These are phyloP conservation scores for Labroides dimidiatus DNA, from an alignment of 2,797 vertebrate species.

Conservation along the genomic window DNA sequence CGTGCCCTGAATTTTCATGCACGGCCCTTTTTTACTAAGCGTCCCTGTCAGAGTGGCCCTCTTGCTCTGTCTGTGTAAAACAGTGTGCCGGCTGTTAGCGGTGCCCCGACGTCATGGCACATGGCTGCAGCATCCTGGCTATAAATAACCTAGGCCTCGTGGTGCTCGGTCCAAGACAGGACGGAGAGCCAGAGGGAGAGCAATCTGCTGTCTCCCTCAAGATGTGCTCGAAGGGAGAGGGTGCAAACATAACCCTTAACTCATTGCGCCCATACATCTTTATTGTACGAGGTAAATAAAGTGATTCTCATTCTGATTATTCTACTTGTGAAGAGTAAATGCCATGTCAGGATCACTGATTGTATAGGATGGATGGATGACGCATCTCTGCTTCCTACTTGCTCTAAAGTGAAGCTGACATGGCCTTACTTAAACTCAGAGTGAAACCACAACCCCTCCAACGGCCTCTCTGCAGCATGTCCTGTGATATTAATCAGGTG, in stretches of 20 bases:
- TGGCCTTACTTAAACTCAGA: too few species aligned
- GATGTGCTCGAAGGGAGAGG: constrained; percentile 62
- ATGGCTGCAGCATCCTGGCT: constrained; percentile 69
- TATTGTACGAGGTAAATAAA: constrained; percentile 40
- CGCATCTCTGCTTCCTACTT: too few species aligned
- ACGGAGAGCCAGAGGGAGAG: constrained; percentile 72
- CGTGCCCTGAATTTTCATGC: constrained; percentile 20
- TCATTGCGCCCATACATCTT: constrained; percentile 42
- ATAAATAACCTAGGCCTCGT: constrained; percentile 78
- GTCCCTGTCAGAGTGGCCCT: constrained; percentile 53
- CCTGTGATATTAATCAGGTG: too few species aligned
- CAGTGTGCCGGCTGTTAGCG: constrained; percentile 61
- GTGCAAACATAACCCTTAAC: constrained; percentile 58
- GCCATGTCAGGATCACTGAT: constrained; percentile 1
- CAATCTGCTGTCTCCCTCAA: constrained; percentile 79
- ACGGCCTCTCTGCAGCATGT: too few species aligned
- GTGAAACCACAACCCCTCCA: too few species aligned
- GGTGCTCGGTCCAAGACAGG: constrained; percentile 67
- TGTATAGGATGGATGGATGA: too few species aligned
- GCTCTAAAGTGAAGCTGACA: too few species aligned
- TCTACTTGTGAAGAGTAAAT: constrained; percentile 16
- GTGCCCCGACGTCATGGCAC: constrained; percentile 70
- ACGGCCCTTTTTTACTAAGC: constrained; percentile 15
- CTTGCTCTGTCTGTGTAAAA: constrained; percentile 62
- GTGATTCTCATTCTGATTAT: constrained; percentile 45